Evolutionary conservation across 2,888 invertebrate genomes (phyloP).

Genomic region (Pardosa pseudoannulata): DNA sequence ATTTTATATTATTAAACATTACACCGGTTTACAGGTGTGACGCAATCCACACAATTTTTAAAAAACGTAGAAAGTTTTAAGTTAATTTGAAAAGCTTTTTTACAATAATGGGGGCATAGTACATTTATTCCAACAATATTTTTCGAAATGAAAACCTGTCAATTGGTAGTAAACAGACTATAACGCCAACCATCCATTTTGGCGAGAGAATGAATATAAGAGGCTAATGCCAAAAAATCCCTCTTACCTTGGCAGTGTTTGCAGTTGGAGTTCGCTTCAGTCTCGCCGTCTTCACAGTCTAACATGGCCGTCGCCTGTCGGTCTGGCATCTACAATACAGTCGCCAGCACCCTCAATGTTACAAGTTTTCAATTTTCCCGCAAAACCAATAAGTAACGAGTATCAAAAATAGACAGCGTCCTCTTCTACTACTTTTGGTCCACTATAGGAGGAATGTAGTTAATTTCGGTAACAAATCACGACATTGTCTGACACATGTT

Average conservation of each 20-base stretch:
- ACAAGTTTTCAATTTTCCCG: not conserved
- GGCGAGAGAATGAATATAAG: not conserved
- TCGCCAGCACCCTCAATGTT: not conserved
- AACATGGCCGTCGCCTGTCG: conserved; percentile 65
- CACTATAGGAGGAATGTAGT: not conserved
- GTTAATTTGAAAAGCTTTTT: no score
- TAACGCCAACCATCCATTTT: not conserved
- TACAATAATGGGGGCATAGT: no score
- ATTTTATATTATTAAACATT: no score
- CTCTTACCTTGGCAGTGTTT: conserved; percentile 67
- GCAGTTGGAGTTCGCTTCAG: conserved; percentile 64
- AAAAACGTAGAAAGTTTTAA: no score
- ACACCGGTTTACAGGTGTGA: no score
- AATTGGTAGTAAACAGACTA: no score
- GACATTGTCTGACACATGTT: not conserved
- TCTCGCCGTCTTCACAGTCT: conserved; percentile 69
- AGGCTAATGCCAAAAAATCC: not conserved
- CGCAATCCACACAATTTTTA: no score
- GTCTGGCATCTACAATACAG: conserved; percentile 43
- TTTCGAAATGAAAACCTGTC: no score
- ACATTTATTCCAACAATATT: no score
- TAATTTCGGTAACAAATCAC: not conserved
- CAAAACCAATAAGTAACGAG: not conserved
- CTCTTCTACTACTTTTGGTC: not conserved
- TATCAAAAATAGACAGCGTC: not conserved